Evolutionary conservation across 2,888 invertebrate species (phyloP).

Genomic region (Timema podura): DNA sequence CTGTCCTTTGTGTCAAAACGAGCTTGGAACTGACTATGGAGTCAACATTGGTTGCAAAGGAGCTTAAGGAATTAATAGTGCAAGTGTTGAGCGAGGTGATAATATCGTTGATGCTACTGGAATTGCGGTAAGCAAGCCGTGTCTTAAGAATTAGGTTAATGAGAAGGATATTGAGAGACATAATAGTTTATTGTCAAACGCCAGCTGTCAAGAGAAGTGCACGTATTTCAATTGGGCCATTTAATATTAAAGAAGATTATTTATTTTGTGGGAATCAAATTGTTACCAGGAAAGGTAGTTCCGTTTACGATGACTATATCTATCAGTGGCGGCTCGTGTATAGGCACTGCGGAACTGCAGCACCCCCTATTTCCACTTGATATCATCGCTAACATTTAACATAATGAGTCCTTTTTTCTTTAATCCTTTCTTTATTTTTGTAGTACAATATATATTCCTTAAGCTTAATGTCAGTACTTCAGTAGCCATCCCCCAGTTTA

Average conservation of each 20-base stretch:
- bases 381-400: background rate
- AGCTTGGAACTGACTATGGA: background rate
- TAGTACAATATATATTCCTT: too few relatives aligned
- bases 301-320: background rate
- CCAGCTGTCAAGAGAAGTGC: background rate
- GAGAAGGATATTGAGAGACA: conserved; percentile 5
- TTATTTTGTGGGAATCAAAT: conserved; percentile 6
- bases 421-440: too few relatives aligned
- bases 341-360: too few relatives aligned
- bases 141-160: background rate
- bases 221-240: background rate
- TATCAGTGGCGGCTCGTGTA: too few relatives aligned
- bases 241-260: background rate
- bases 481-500: too few relatives aligned
- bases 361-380: too few relatives aligned
- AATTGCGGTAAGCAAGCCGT: background rate
- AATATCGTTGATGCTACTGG: background rate
- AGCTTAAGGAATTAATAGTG: background rate
- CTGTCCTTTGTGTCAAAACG: background rate
- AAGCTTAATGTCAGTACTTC: too few relatives aligned
- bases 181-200: background rate
- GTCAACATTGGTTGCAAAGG: background rate
- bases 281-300: background rate
- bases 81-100: background rate
- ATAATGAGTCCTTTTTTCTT: too few relatives aligned